phyloP scores from a whole-genome alignment of 1,140 invertebrate species.

The Lucilia sericata region DNA sequence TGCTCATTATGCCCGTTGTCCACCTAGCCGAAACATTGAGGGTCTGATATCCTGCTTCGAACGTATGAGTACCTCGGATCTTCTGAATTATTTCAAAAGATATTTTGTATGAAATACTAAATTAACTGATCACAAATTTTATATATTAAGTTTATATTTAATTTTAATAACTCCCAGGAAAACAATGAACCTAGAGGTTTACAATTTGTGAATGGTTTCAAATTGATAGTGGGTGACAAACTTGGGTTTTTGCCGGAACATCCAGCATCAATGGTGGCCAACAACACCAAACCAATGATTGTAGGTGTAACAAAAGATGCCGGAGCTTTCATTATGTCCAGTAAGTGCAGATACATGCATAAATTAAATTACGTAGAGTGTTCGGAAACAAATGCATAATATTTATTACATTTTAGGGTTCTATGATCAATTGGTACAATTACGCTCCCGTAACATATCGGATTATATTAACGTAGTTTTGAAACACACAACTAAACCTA shows the following conservation, averaged over 20 bases:
- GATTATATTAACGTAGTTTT: slow-evolving; percentile 62
- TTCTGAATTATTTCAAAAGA: slow-evolving; percentile 54
- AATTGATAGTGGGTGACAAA: slow-evolving; percentile 59
- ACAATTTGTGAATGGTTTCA: slow-evolving; percentile 57
- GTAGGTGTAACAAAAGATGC: slow-evolving; percentile 61
- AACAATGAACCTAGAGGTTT: slow-evolving; percentile 57
- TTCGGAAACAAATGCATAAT: slow-evolving; percentile 10
- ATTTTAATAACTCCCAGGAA: slow-evolving; percentile 16
- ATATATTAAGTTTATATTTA: not conserved
- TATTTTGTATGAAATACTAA: slow-evolving; percentile 48
- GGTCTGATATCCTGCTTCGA: slow-evolving; percentile 54
- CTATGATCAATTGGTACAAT: slow-evolving; percentile 53
- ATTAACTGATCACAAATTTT: no score
- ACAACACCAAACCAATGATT: slow-evolving; percentile 54
- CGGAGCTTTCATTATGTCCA: slow-evolving; percentile 62
- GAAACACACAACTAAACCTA: slow-evolving; percentile 54
- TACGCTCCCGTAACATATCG: slow-evolving; percentile 57
- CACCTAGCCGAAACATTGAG: slow-evolving; percentile 37
- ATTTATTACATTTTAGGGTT: slow-evolving; percentile 51
- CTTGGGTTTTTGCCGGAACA: slow-evolving; percentile 57
- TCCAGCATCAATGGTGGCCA: slow-evolving; percentile 54
- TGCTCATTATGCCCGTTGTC: slow-evolving; percentile 56
- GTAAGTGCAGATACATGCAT: slow-evolving; percentile 45
- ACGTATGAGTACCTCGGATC: slow-evolving; percentile 54
- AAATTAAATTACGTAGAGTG: not conserved